phyloP scores from a whole-genome alignment of 1,140 invertebrate genomes.

The Melitaea cinxia region DNA sequence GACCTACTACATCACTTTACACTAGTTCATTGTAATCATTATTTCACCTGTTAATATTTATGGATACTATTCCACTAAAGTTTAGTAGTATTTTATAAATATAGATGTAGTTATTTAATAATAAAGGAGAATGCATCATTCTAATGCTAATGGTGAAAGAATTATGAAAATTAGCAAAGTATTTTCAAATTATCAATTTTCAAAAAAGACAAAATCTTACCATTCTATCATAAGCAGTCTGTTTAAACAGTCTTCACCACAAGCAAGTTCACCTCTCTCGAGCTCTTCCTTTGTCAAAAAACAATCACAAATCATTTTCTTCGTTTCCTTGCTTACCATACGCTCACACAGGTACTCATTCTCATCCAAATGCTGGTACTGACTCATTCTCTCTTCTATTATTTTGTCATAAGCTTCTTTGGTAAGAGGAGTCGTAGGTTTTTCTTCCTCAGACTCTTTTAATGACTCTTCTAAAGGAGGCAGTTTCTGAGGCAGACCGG shows the following conservation, averaged over 20 bases:
- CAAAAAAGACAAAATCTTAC: too few relatives aligned
- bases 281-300: slow-evolving; percentile 94
- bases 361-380: slow-evolving; percentile 91
- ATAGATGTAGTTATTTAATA: too few relatives aligned
- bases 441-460: slow-evolving; percentile 48
- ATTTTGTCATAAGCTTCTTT: slow-evolving; percentile 80
- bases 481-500: slow-evolving; percentile 58
- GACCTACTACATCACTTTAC: too few relatives aligned
- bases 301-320: slow-evolving; percentile 98
- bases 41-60: too few relatives aligned
- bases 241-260: slow-evolving; percentile 98
- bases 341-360: slow-evolving; percentile 92
- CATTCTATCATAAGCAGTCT: slow-evolving; percentile 99
- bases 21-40: too few relatives aligned
- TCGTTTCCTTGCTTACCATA: slow-evolving; percentile 92
- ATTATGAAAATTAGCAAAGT: too few relatives aligned
- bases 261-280: slow-evolving; percentile 91
- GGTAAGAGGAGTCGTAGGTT: slow-evolving; percentile 51
- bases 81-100: too few relatives aligned
- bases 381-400: slow-evolving; percentile 87
- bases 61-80: too few relatives aligned
- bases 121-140: too few relatives aligned
- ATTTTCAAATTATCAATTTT: too few relatives aligned
- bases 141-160: too few relatives aligned
- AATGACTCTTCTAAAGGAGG: slow-evolving; percentile 55